Evolutionary conservation across 30 jellyfish, hydroid and myxozoan genomes (phyloP), one percentile per base, ranked within the genome.

Genomic region (Aurelia aurita): DNA sequence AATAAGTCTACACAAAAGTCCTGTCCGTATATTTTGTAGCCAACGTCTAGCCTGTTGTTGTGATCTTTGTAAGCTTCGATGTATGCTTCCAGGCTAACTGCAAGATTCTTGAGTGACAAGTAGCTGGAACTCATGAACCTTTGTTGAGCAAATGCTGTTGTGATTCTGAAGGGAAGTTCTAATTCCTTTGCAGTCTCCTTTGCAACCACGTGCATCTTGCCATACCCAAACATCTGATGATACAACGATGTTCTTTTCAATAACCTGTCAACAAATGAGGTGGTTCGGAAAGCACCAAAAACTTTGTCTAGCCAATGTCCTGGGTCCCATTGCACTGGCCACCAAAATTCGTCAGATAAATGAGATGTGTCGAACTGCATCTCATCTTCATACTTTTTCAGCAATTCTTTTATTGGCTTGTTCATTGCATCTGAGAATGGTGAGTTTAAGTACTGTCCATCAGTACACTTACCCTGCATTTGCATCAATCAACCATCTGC

Each of bases 281-380:
- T 29, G 14, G 49, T 29, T 27, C 39, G n/a, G 55, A 25, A 28
- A 9, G 16, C 31, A 26, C 26, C 23, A 26, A 74, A 74, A 11
- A 74, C 79, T 54, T 74, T 74, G 64, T 74, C 87, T 49, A 74
- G 87, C 77, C 87, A 74, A 32, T 74, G 79, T 9, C 47, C 78
- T 58, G 78, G 87, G 34, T 74, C 87, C 87, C 78, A 74, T 32
- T 74, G 83, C 16, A 21, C n/a, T 7, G 87, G 82, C 87, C 87
- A 74, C 87, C 87, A 77, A 43, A 77, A 54, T 27, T 70, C 43
- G 43, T n/a, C 28, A 15, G 25, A 8, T 26, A 29, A 16, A 23
- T 18, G 54, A 54, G 34, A 25, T 20, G 13, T 14, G 34, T 74
- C 75, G 27, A n/a, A 77, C 9, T 25, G 23, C 46, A 18, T 51